Percentiles rank a stretch among this genome's conserved stretches.
Conservation (phyloP, 1,140 invertebrate species). For the Streblospio benedicti region DNA sequence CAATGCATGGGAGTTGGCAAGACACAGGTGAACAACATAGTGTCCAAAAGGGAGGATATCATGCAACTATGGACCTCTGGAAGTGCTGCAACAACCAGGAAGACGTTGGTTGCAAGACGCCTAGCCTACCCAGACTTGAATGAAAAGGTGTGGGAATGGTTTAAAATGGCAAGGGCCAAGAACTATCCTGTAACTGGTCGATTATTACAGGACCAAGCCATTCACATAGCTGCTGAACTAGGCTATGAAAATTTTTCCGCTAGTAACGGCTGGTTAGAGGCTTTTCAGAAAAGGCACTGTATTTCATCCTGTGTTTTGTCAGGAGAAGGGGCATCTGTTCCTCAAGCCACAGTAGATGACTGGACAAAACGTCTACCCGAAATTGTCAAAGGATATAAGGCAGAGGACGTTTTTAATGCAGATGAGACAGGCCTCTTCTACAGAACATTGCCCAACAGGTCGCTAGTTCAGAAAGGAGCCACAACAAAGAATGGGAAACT, state of each 20-base stretch:
- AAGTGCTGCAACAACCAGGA: too few relatives aligned
- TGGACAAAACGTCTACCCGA: background rate
- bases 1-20: too few relatives aligned
- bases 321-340: background rate
- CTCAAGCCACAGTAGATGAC: conserved; percentile 3
- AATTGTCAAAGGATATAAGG: conserved; percentile 12
- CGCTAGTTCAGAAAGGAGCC: conserved; percentile 20
- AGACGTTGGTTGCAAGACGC: too few relatives aligned
- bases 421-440: conserved; percentile 28
- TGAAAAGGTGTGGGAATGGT: background rate
- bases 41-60: too few relatives aligned
- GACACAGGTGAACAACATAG: too few relatives aligned
- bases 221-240: background rate
- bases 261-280: background rate
- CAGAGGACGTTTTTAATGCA: conserved; percentile 24
- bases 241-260: background rate
- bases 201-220: conserved; percentile 1
- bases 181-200: background rate
- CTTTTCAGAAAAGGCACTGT: background rate
- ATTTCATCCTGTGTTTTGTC: background rate
- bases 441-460: conserved; percentile 20
- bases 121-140: background rate
- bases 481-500: conserved; percentile 22
- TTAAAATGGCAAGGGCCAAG: background rate
- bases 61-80: too few relatives aligned